These are phyloP conservation scores for Epizoanthus scotinus DNA, from an alignment of 92 coral and sea anemone genomes.

Conservation along the genomic window DNA sequence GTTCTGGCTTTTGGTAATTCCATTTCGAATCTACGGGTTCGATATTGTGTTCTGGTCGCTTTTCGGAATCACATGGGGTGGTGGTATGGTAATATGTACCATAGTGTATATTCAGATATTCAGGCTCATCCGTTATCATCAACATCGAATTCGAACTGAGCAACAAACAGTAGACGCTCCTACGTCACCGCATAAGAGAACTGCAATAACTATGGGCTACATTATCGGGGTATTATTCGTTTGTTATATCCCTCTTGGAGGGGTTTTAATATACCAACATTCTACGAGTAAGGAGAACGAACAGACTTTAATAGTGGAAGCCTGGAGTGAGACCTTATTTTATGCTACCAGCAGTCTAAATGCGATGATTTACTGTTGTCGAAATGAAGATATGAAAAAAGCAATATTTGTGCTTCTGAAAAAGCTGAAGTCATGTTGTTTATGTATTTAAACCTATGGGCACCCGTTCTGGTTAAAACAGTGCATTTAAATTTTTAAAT, in stretches of 20 bases:
- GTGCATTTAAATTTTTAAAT: no score
- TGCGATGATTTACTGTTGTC: slow-evolving; percentile 19
- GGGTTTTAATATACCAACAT: slow-evolving; percentile 8
- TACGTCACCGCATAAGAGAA: not conserved
- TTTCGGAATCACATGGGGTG: slow-evolving; percentile 26
- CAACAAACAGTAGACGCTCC: not conserved
- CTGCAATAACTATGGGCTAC: slow-evolving; percentile 33
- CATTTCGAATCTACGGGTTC: slow-evolving; percentile 14
- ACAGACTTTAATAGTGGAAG: slow-evolving; percentile 18
- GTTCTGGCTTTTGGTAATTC: slow-evolving; percentile 12
- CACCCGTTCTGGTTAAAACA: no score
- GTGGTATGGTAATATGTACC: not conserved
- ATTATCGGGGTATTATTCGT: slow-evolving; percentile 17
- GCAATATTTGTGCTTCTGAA: not conserved
- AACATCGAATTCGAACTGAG: slow-evolving; percentile 12
- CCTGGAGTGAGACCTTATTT: slow-evolving; percentile 33
- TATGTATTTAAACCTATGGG: not conserved
- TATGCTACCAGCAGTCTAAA: slow-evolving; percentile 36
- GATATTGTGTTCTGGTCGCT: not conserved
- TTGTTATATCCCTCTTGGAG: slow-evolving; percentile 27
- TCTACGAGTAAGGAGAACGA: not conserved
- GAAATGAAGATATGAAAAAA: slow-evolving; percentile 15
- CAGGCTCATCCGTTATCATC: slow-evolving; percentile 16
- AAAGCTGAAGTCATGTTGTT: not conserved
- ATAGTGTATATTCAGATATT: slow-evolving; percentile 21